Evolutionary conservation across 1,140 invertebrate genomes (phyloP), one percentile per base, ranked within the genome.

Genomic region (Saccostrea cuccullata): DNA sequence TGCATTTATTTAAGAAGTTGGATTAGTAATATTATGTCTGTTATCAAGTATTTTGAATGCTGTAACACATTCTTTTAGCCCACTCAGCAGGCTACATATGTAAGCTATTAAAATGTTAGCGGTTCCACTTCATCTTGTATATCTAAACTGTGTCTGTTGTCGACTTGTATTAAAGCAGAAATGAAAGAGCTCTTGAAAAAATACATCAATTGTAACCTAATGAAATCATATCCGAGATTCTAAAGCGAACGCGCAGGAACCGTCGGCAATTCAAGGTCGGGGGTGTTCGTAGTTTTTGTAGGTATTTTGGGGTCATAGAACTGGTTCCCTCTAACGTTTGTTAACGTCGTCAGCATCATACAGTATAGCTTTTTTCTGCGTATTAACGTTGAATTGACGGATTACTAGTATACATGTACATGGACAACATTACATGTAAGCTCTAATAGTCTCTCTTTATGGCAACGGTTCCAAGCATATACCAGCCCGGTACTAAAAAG

Each of bases 161-260:
- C 70, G 70, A 30, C 70, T 77, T 77, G 23, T 26, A 77, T 77
- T 77, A 77, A 77, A 77, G 70, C 70, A 77, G 70, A 77, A 77
- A 77, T 30, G 70, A 77, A 77, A 36, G 58, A 77, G 26, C 70
- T 77, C 70, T 77, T 77, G 70, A 77, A 77, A 77, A 77, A 77
- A 77, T 77, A 30, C 70, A 77, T 77, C 70, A 77, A 77, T 77
- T 77, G 70, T 77, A 77, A 77, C 70, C 70, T 36, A 77, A 77
- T 77, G 70, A 77, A 77, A 77, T 77, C 23, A 77, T 40, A 77
- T 77, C 30, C 70, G 8, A 77, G 70, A 77, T 77, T 77, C 70
- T 36, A 11, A 4, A 26, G 26, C 70, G 70, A 36, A 77, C 26
- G 23, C 2, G 9, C 70, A 30, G 30, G 26, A 12, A 36, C 26